A percentile compares a stretch with the other conserved stretches of the same genome.
Conservation (phyloP, 2,113 vertebrate species). For the Prionailurus viverrinus region DNA sequence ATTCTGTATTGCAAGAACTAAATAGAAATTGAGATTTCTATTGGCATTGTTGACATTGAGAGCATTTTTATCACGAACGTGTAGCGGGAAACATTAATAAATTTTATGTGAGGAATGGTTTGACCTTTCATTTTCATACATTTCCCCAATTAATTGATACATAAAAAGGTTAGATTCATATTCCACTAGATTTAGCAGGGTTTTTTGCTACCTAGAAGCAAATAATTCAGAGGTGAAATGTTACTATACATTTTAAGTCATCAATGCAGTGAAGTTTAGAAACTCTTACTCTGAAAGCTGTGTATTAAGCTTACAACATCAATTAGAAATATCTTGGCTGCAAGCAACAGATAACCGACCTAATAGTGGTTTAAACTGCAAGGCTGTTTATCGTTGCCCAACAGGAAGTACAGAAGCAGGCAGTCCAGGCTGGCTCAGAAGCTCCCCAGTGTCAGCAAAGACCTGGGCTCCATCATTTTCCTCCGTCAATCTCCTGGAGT, state of each 20-base stretch:
- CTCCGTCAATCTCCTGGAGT: rapidly evolving
- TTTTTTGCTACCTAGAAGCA: neutral
- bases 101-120: neutral
- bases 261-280: neutral
- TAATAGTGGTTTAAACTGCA: neutral
- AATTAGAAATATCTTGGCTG: neutral
- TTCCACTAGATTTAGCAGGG: neutral
- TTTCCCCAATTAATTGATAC: neutral
- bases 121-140: neutral
- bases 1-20: neutral
- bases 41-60: neutral
- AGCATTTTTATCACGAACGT: neutral
- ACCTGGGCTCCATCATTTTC: neutral
- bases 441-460: neutral
- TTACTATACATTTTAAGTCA: neutral
- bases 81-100: neutral
- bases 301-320: neutral
- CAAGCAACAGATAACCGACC: neutral
- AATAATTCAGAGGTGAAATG: neutral
- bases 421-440: too few species aligned
- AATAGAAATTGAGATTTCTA: neutral
- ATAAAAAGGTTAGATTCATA: neutral
- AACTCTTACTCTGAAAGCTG: neutral
- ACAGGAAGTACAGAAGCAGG: neutral
- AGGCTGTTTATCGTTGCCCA: neutral